Percentiles rank a stretch among this genome's conserved stretches.
These are phyloP conservation scores for Andinoacara biseriatus DNA, from an alignment of 2,113 vertebrate species.

Conservation along the genomic window DNA sequence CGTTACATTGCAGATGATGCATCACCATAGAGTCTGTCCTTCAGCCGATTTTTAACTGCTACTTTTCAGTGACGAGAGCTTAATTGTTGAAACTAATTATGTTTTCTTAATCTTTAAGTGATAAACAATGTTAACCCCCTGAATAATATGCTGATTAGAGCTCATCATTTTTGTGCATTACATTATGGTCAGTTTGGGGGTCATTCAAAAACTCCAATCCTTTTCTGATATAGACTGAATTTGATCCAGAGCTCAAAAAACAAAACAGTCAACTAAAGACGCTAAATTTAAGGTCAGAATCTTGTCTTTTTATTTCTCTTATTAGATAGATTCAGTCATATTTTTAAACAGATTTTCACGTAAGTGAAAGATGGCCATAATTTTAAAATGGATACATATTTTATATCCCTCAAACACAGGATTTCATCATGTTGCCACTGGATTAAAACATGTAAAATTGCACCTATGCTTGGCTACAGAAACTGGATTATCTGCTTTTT, in stretches of 20 bases:
- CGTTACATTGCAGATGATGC: not conserved
- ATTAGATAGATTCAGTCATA: not conserved
- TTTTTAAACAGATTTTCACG: no score
- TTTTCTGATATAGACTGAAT: not conserved
- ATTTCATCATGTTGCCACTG: not conserved
- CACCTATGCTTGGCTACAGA: not conserved
- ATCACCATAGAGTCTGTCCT: not conserved
- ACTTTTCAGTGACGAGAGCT: not conserved
- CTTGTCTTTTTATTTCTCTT: not conserved
- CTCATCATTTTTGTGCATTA: not conserved
- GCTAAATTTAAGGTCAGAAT: not conserved
- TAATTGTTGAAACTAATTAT: not conserved
- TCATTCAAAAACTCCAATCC: not conserved
- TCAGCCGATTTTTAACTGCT: not conserved
- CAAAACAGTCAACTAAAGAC: not conserved
- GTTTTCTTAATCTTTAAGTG: not conserved
- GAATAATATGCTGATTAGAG: not conserved
- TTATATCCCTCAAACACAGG: not conserved
- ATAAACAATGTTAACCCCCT: not conserved
- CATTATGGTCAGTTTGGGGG: accelerated
- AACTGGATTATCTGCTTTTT: not conserved
- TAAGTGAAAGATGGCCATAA: no score
- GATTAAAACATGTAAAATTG: not conserved
- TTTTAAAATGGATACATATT: not conserved
- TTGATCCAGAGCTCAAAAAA: not conserved